Evolutionary conservation across 2,113 vertebrate genomes (phyloP).

Genomic region (Rutilus rutilus): DNA sequence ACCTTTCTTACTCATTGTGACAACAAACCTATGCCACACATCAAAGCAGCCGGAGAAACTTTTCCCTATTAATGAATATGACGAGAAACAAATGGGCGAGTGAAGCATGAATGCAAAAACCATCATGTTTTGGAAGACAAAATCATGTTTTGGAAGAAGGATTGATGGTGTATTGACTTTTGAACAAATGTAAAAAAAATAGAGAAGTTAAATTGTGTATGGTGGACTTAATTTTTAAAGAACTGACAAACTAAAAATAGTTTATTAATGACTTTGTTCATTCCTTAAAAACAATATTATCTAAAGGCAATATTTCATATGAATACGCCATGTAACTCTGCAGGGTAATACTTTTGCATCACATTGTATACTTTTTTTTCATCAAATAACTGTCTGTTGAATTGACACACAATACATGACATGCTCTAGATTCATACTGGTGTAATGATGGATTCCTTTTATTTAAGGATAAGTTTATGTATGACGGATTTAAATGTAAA

Average conservation of each 20-base stretch:
- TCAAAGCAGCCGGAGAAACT: too few species aligned
- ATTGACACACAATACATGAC: neutral
- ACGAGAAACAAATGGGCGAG: too few species aligned
- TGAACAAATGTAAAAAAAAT: too few species aligned
- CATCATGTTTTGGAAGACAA: too few species aligned
- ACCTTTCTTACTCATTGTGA: too few species aligned
- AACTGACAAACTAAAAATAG: neutral
- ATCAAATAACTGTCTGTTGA: neutral
- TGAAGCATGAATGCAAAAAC: too few species aligned
- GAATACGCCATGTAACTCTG: neutral
- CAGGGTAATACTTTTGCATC: neutral
- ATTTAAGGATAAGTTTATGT: neutral
- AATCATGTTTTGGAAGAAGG: too few species aligned
- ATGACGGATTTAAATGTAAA: constrained; percentile 7
- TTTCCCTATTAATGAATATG: too few species aligned
- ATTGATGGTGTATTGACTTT: too few species aligned
- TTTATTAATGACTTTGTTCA: neutral
- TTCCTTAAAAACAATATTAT: neutral
- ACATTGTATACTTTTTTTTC: neutral
- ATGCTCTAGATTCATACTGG: neutral
- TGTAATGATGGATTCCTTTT: neutral
- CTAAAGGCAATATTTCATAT: neutral
- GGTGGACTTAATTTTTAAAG: too few species aligned
- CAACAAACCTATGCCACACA: too few species aligned
- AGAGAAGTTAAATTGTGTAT: too few species aligned